Evolutionary conservation across 2,888 invertebrate species (phyloP), one percentile per base, ranked within the genome.

Genomic region (Hesperia comma): DNA sequence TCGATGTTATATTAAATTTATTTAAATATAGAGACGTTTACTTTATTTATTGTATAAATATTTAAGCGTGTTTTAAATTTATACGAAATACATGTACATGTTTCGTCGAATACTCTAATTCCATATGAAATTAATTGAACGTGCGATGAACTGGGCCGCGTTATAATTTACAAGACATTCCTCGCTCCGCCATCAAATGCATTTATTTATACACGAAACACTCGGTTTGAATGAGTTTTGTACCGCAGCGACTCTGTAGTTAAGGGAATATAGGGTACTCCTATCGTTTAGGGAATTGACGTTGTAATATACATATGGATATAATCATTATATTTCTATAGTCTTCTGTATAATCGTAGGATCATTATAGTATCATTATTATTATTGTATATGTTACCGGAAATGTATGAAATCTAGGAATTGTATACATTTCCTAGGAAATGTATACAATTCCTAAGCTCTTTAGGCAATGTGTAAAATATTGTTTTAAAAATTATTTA

Each of bases 161-260:
- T 62, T 67, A 69, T 63, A 67, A 66, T 57, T 53, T 60, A 70
- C 71, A 69, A 76, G 77, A 84, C 85, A 87, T 90, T 88, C 87
- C 86, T 81, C 77, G 69, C 80, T 80, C 33, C 84, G 89, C 89
- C 89, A 89, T 90, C 86, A 77, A 83, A 85, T 85, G 88, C 88
- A 90, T 90, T 90, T 90, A 88, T 87, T 84, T 85, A 80, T 74
- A 77, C 73, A 69, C 17, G 72, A 74, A 68, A 68, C 69, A 69
- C 72, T 72, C 71, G 68, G 75, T 74, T 74, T 72, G 68, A 69
- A 70, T 67, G 68, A 72, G 75, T 37, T 74, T 74, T 75, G 75
- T 76, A 76, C 77, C 67, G 74, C 72, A 69, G 51, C 43, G 58
- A 70, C 66, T 67, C 79, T 74, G 75, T 83, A 79, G 80, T 75